Percentiles rank a stretch among this genome's conserved stretches.
Conservation (phyloP, 2,888 invertebrate genomes). For the Tenthredo scrophulariae region DNA sequence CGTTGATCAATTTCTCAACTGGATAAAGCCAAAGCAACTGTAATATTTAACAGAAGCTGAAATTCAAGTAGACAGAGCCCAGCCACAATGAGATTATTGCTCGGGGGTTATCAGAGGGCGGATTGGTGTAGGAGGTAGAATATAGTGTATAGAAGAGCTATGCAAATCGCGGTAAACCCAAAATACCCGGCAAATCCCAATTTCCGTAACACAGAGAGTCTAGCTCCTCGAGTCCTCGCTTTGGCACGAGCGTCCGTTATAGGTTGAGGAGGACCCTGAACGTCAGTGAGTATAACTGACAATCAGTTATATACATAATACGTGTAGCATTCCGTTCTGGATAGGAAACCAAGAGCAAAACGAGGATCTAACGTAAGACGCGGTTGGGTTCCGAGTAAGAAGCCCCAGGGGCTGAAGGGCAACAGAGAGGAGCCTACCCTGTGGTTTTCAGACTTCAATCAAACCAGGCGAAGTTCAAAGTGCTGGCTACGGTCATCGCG, state of each 20-base stretch:
- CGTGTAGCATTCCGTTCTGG: slow-evolving; percentile 16
- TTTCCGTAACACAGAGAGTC: slow-evolving; percentile 58
- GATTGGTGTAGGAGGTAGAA: background rate
- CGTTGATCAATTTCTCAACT: background rate
- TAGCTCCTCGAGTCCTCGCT: slow-evolving; percentile 9
- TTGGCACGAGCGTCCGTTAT: background rate
- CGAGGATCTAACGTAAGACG: slow-evolving; percentile 21
- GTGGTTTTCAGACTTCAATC: slow-evolving; percentile 43
- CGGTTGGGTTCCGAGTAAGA: background rate
- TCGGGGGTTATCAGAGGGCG: slow-evolving; percentile 13
- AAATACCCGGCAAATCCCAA: slow-evolving; percentile 65
- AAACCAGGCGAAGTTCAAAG: slow-evolving; percentile 36
- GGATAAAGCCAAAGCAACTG: background rate
- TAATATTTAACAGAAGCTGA: slow-evolving; percentile 1
- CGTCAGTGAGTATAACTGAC: slow-evolving; percentile 9
- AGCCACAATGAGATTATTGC: slow-evolving; percentile 49
- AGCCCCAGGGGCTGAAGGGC: slow-evolving; percentile 13
- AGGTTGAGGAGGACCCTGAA: background rate
- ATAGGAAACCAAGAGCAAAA: slow-evolving; percentile 1
- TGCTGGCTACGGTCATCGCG: slow-evolving; percentile 32
- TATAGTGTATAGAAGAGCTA: slow-evolving; percentile 52
- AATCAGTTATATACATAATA: slow-evolving; percentile 30
- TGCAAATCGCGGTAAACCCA: slow-evolving; percentile 62
- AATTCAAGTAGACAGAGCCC: slow-evolving; percentile 14
- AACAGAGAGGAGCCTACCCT: background rate